Evolutionary conservation across 2,797 vertebrate genomes (phyloP), one percentile per base, ranked within the genome.

Genomic region (Astyanax mexicanus): DNA sequence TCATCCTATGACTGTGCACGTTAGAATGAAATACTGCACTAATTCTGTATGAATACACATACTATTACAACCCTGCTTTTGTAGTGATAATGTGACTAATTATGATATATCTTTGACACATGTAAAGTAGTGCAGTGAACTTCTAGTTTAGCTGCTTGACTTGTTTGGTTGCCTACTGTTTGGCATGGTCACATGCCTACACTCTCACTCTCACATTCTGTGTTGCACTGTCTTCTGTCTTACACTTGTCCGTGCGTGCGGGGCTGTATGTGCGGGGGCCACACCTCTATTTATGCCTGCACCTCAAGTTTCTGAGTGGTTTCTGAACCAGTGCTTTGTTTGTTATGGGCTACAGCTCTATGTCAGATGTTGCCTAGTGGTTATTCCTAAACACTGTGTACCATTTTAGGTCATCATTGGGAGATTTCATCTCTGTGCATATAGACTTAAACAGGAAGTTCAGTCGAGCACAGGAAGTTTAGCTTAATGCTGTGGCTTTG

Each of bases 401-500:
- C 49, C 60, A 35, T 64, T 77, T 66, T 72, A 66, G 40, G 68
- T 57, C 60, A 65, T 37, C 60, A 69, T 66, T 32, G 40, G 35
- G 19, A 69, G 65, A 77, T 72, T 57, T 62, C 29, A 65, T 65
- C 68, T 21, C 27, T 65, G 68, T 45, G 52, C 27, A 19, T 37
- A 17, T 44, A 29, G 64, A n/a, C 27, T n/a, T n/a, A 44, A 65
- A 67, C 64, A 67, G 49, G 74, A 52, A 40, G 42, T n/a, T 40
- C 19, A 32, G 51, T 9, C 5, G 0, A 47, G 45, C 29, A 58
- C 51, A 77, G 75, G 60, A 71, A 77, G 60, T 66, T 40, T 21
- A 72, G 61, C 57, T 77, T 72, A 19, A 23, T 71, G 60, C 1
- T 4, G 37, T 71, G 51, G 75, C 35, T 72, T 69, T 72, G 40